These are phyloP conservation scores for Brachycybe producta DNA, from an alignment of 2,888 invertebrate genomes.

Conservation along the genomic window DNA sequence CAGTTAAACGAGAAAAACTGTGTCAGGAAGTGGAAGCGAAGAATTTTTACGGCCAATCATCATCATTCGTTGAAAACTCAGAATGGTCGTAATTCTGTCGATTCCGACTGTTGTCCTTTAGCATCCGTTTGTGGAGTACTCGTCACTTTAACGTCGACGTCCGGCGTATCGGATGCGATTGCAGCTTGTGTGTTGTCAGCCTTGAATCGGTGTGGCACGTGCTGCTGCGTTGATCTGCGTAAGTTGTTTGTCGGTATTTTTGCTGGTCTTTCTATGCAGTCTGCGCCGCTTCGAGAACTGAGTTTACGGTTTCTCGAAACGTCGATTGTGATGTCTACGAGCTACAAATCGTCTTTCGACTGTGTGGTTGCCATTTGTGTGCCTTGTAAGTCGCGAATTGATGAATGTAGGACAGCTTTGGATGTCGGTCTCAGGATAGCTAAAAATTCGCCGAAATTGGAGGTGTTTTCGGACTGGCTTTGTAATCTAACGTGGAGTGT, in stretches of 20 bases:
- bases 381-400: not conserved
- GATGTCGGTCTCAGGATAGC: not conserved
- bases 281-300: not conserved
- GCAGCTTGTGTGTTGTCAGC: not conserved
- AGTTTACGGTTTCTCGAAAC: not conserved
- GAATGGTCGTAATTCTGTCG: not conserved
- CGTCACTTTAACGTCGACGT: not conserved
- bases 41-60: not conserved
- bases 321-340: not conserved
- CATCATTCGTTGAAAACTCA: not conserved
- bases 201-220: not conserved
- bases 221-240: conserved; percentile 2
- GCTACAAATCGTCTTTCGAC: not conserved
- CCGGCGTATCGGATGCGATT: not conserved
- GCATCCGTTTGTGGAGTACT: not conserved
- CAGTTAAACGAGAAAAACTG: not conserved
- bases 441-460: too few species aligned
- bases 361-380: not conserved
- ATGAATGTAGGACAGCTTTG: not conserved
- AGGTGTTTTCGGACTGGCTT: too few species aligned
- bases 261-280: not conserved
- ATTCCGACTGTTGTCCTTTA: not conserved
- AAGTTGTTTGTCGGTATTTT: not conserved
- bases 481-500: too few species aligned
- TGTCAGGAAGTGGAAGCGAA: conserved; percentile 1